A percentile compares a stretch with the other conserved stretches of the same genome.
phyloP scores from a whole-genome alignment of 2,113 vertebrate genomes.

The Pyrgilauda ruficollis region DNA sequence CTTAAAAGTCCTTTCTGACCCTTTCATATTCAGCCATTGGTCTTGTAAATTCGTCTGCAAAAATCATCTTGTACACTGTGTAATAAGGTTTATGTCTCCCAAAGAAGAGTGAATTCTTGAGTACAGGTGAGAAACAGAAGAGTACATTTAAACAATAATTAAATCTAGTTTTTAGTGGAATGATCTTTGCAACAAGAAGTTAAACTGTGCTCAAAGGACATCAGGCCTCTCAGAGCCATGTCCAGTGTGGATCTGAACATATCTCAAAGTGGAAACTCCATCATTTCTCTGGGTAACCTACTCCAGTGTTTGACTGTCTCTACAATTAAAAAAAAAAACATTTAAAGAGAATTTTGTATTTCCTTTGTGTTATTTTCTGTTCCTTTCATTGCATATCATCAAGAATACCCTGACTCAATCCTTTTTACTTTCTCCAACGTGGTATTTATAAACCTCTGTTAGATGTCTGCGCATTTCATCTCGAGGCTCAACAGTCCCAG shows the following conservation, averaged over 20 bases:
- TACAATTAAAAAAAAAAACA: too few relatives aligned
- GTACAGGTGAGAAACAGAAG: background rate
- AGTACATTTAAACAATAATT: background rate
- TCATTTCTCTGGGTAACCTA: background rate
- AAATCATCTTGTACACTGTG: background rate
- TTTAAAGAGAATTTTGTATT: background rate
- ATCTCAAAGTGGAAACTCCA: background rate
- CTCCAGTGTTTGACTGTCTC: background rate
- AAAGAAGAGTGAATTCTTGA: background rate
- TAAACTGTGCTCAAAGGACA: background rate
- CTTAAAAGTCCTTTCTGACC: background rate
- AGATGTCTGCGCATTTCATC: background rate
- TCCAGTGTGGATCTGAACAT: background rate
- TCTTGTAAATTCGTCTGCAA: background rate
- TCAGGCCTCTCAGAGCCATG: background rate
- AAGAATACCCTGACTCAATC: background rate
- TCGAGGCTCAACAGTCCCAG: rapidly evolving
- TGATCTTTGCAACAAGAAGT: background rate
- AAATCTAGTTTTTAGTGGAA: background rate
- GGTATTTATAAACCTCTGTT: background rate
- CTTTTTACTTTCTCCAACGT: background rate
- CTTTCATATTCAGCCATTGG: background rate
- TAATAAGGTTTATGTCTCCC: background rate
- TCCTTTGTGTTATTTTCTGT: background rate
- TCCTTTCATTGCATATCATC: background rate